Percentiles rank a stretch among this genome's conserved stretches.
Evolutionary conservation across 1,140 invertebrate genomes (phyloP).

Genomic region (Doryteuthis pealeii): DNA sequence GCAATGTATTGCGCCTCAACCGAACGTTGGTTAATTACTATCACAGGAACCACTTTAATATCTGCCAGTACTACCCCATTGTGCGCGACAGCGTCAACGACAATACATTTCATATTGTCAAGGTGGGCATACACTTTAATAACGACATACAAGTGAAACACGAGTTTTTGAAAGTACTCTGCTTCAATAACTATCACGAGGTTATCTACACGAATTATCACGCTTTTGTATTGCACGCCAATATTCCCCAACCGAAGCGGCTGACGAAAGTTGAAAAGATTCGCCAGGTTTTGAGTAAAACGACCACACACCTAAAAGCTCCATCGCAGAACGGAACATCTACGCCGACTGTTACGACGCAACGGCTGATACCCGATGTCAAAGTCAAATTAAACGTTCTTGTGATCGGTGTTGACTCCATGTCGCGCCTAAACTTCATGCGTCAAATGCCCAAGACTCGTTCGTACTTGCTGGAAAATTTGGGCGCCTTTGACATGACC

Average conservation of each 20-base stretch:
- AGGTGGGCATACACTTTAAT: conserved; percentile 22
- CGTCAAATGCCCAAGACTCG: conserved; percentile 75
- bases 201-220: conserved; percentile 60
- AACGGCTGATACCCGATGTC: background rate
- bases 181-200: conserved; percentile 37
- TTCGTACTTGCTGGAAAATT: conserved; percentile 58
- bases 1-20: conserved; percentile 48
- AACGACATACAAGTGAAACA: conserved; percentile 29
- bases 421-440: conserved; percentile 79
- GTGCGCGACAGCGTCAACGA: conserved; percentile 36
- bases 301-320: background rate
- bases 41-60: conserved; percentile 43
- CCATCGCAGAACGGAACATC: too few species aligned
- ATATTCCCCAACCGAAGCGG: background rate
- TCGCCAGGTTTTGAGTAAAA: background rate
- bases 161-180: conserved; percentile 51
- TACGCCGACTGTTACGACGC: too few species aligned
- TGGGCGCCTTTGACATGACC: conserved; percentile 25
- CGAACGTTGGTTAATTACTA: conserved; percentile 36
- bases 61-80: conserved; percentile 51
- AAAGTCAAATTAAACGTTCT: conserved; percentile 61
- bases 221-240: conserved; percentile 51
- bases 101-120: conserved; percentile 25
- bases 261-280: background rate
- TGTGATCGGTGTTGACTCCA: conserved; percentile 77